These are phyloP conservation scores for pig (Sus scrofa) DNA, from an alignment of 2,113 vertebrate genomes.

Conservation along the genomic window T2T-Sscrofa CM000815.6:111193001-111193500, in stretches of 20 bases:
- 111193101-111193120: not conserved
- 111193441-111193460: not conserved
- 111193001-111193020: constrained; percentile 17
- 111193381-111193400: not conserved
- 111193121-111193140: not conserved
- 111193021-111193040: not conserved
- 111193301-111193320: not conserved
- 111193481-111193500: not conserved
- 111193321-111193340: not conserved
- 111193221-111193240: not conserved
- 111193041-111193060: constrained; percentile 45
- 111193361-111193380: constrained; percentile 8
- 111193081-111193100: not conserved
- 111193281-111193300: not conserved
- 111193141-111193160: not conserved
- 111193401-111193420: not conserved
- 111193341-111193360: not conserved
- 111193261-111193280: not conserved
- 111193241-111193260: not conserved
- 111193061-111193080: not conserved
- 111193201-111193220: not conserved
- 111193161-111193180: not conserved
- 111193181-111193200: not conserved
- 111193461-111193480: not conserved
- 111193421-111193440: not conserved